phyloP scores from a whole-genome alignment of 1,140 invertebrate species.

The Chlorops oryzae region DNA sequence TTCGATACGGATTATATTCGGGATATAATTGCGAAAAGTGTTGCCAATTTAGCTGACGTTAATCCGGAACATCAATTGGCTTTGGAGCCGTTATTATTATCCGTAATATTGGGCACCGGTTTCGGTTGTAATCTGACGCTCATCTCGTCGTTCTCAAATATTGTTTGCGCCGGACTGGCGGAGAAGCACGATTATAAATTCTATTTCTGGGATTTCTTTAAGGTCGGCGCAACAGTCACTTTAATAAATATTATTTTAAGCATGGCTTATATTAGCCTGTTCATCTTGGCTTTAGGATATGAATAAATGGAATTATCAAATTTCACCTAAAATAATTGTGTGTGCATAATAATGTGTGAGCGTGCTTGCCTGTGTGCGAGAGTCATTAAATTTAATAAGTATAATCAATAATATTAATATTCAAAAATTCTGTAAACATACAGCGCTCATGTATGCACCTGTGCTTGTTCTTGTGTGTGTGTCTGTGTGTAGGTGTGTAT shows the following conservation, averaged over 20 bases:
- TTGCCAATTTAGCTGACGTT: slow-evolving; percentile 54
- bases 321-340: no score
- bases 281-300: no score
- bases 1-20: slow-evolving; percentile 72
- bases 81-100: slow-evolving; percentile 61
- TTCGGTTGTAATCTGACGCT: slow-evolving; percentile 68
- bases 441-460: no score
- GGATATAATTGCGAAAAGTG: slow-evolving; percentile 69
- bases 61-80: slow-evolving; percentile 52
- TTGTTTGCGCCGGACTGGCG: slow-evolving; percentile 68
- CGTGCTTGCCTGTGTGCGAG: no score
- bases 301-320: no score
- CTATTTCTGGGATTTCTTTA: slow-evolving; percentile 66
- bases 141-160: slow-evolving; percentile 69
- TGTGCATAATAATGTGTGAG: no score
- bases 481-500: no score
- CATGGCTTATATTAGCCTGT: neutral
- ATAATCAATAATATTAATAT: no score
- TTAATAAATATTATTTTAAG: neutral
- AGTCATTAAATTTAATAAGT: no score
- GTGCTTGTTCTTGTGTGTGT: no score
- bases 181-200: slow-evolving; percentile 72
- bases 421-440: no score
- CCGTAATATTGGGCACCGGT: slow-evolving; percentile 66
- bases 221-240: slow-evolving; percentile 46